Conservation (phyloP, 2,113 vertebrate genomes). For the Megaptera novaeangliae region DNA sequence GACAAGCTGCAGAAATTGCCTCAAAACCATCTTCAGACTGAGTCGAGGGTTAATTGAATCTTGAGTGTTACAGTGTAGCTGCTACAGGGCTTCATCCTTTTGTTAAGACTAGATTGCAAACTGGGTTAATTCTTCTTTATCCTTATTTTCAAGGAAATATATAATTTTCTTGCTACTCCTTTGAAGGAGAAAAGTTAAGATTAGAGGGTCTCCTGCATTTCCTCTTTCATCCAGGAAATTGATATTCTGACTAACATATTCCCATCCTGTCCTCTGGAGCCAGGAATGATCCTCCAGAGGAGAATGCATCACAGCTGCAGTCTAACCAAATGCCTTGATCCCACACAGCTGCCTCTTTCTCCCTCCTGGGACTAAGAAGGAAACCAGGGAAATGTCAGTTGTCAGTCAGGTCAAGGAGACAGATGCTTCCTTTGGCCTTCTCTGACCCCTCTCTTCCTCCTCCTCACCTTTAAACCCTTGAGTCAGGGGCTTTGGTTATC, state of each 20-base stretch:
- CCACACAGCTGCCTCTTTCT: slow-evolving; percentile 34
- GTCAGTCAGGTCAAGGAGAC: not conserved
- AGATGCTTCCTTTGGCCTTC: not conserved
- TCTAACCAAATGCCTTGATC: slow-evolving; percentile 29
- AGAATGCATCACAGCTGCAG: slow-evolving; percentile 21
- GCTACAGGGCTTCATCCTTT: not conserved
- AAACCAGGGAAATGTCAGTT: not conserved
- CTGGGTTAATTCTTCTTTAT: not conserved
- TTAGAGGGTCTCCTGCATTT: not conserved
- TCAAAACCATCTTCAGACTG: not conserved
- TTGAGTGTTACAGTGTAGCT: not conserved
- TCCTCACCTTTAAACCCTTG: not conserved
- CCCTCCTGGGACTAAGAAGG: slow-evolving; percentile 1
- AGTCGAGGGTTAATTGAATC: not conserved
- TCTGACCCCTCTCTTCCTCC: not conserved
- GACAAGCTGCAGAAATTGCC: not conserved
- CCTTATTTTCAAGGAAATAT: not conserved
- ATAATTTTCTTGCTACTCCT: not conserved
- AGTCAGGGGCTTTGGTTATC: not conserved
- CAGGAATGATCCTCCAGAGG: not conserved
- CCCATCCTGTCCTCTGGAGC: not conserved
- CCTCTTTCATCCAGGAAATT: not conserved
- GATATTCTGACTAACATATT: slow-evolving; percentile 3
- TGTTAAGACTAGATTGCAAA: not conserved
- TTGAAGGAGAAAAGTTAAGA: not conserved